These are phyloP conservation scores for Pseudomyrmex cubaensis DNA, from an alignment of 1,140 invertebrate genomes.

Conservation along the genomic window DNA sequence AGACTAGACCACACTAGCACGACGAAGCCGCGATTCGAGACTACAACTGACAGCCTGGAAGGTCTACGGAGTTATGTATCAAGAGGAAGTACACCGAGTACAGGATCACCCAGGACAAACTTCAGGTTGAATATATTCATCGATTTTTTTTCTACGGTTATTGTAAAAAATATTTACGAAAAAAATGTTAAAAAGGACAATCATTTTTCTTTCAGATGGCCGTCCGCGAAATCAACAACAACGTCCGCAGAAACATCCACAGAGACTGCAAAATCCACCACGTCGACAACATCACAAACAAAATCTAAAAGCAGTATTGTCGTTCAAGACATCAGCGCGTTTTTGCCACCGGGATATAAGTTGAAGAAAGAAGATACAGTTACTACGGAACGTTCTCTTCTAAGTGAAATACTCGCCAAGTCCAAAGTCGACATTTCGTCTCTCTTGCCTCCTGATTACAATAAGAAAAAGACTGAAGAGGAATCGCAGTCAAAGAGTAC, in stretches of 20 bases:
- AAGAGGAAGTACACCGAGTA: slow-evolving; percentile 3
- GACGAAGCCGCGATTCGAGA: slow-evolving; percentile 55
- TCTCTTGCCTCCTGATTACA: slow-evolving; percentile 88
- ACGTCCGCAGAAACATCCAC: slow-evolving; percentile 57
- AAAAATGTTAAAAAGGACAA: too few species aligned
- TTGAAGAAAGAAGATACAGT: slow-evolving; percentile 81
- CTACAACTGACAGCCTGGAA: slow-evolving; percentile 68
- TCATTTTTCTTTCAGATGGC: slow-evolving; percentile 52
- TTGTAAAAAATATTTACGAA: too few species aligned
- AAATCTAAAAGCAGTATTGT: slow-evolving; percentile 61
- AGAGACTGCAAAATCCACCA: slow-evolving; percentile 22
- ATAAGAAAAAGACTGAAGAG: slow-evolving; percentile 74
- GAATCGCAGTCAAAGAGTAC: slow-evolving; percentile 71
- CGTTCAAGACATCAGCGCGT: slow-evolving; percentile 86
- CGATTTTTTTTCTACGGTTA: background rate
- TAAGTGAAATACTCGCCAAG: slow-evolving; percentile 81
- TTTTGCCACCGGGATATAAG: slow-evolving; percentile 89
- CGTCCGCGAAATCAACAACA: slow-evolving; percentile 64
- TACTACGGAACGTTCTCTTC: slow-evolving; percentile 77
- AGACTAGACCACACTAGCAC: slow-evolving; percentile 40
- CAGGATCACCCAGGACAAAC: slow-evolving; percentile 35
- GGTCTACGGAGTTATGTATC: slow-evolving; percentile 66
- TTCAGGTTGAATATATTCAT: slow-evolving; percentile 58
- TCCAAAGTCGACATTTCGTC: slow-evolving; percentile 87
- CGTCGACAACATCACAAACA: slow-evolving; percentile 7